These are phyloP conservation scores for Nothura maculosa DNA, from an alignment of 2,797 vertebrate species.

Conservation along the genomic window DNA sequence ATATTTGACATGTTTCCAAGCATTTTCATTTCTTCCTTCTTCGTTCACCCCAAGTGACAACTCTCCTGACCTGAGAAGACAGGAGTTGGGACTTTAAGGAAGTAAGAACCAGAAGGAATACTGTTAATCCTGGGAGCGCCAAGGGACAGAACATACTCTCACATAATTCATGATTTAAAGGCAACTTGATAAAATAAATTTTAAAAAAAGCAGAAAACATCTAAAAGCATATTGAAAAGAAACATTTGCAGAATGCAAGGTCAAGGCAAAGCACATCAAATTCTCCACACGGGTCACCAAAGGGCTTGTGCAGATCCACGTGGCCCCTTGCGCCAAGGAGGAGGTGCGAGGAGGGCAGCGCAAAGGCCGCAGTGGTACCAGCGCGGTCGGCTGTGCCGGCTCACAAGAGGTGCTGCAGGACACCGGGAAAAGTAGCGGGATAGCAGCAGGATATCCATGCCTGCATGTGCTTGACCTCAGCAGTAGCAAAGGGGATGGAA, in stretches of 20 bases:
- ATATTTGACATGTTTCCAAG: background rate
- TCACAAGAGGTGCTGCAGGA: fast-evolving
- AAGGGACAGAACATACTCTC: background rate
- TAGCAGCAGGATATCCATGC: fast-evolving
- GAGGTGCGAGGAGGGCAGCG: background rate
- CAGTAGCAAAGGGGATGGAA: background rate
- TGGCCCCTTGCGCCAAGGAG: too few species aligned
- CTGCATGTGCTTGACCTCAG: background rate
- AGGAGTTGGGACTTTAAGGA: background rate
- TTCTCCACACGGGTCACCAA: background rate
- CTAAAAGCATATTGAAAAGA: background rate
- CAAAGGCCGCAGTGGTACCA: too few species aligned
- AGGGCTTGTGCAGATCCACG: background rate
- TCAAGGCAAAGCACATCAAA: background rate
- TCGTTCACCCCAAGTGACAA: background rate
- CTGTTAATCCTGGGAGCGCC: fast-evolving
- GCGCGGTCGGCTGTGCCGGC: too few species aligned
- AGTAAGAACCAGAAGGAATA: background rate
- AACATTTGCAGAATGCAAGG: background rate
- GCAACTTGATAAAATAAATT: fast-evolving
- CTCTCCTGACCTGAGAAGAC: background rate
- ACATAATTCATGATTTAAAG: background rate
- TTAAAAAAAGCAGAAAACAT: background rate
- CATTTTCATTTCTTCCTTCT: background rate
- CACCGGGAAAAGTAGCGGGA: background rate